Evolutionary conservation across 2,888 invertebrate genomes (phyloP), one percentile per base, ranked within the genome.

Genomic region (Andrena fulva): DNA sequence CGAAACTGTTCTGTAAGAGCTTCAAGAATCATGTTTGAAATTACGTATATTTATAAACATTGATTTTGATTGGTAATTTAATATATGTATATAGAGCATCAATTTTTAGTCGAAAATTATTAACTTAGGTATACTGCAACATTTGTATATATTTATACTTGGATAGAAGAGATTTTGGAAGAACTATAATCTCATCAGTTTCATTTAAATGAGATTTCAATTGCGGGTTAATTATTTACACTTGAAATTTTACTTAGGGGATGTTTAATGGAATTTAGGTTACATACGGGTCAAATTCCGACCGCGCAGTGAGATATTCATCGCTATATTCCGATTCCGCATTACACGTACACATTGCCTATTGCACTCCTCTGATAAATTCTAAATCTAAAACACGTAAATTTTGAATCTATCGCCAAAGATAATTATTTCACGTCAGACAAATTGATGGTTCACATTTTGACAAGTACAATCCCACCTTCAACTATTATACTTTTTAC

Each of bases 281-380:
- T 87, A 86, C 85, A 20, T 80, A 86, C 86, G 24, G 48, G 0
- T 80, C 59, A 42, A 24, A 4, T 0, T 75, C 73, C 7, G 79
- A 63, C 1, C 1, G 0, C 8, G 77, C 71, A 8, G 52, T 67
- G 16, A 63, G 0, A 56, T 79, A 73, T 1, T 85, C 85, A 4
- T 66, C 80, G 2, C n/a, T n/a, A 16, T 10, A 50, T 7, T 59
- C 42, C 0, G 31, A 10, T 2, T n/a, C 2, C 2, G 10, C n/a
- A 4, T 27, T 5, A n/a, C 87, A 88, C 4, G 59, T 54, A 42
- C 89, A 89, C 87, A 84, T 87, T 54, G 7, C 52, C 8, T 29
- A n/a, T 2, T 20, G 10, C n/a, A 5, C 7, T 5, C 20, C 8
- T 54, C 0, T 2, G 10, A 24, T 7, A 1, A 1, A 50, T 60